Evolutionary conservation across 2,797 vertebrate species (phyloP), one percentile per base, ranked within the genome.

Genomic region (Caiman crocodilus): DNA sequence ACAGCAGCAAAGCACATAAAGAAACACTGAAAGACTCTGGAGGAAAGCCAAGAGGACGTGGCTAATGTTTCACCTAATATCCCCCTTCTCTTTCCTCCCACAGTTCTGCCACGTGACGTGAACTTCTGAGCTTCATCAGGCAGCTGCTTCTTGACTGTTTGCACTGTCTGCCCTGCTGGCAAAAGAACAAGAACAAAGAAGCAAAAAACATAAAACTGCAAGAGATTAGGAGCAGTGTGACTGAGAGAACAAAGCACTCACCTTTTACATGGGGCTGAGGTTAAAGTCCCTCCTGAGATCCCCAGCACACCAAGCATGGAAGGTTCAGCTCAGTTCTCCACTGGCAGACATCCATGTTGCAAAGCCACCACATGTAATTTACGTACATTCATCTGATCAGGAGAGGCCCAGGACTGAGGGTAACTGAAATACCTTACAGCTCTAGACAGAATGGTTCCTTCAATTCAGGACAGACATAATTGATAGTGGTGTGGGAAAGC

Each of bases 21-120:
- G 97, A 96, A 98, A 97, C 98, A 95, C 97, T 98, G 97, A 97
- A 97, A 96, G 97, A 93, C 87, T 65, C 91, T 97, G 98, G 97
- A 94, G 82, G 76, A 32, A 81, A 86, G 96, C 97, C 98, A 98
- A 92, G 93, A 90, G 96, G 92, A 94, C 26, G 3, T 81, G 95
- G 98, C 96, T 98, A 97, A 98, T 96, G 93, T 97, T 98, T 98
- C 96, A 97, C 98, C 97, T 97, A 97, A 97, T 92, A 97, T 97
- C 96, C 95, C 94, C 91, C 65, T 10, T n/a, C 30, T 73, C 93
- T 91, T 78, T 91, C 83, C 90, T 73, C 89, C 79, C 5, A 64
- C 50, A 23, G 90, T 79, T 91, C 93, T 91, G 94, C 94, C 94
- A 67, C 57, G 28, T 90, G 95, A 95, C 15, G 50, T 3, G 79